Conservation (phyloP, 1,140 invertebrate genomes). For the Euschistus heros region DNA sequence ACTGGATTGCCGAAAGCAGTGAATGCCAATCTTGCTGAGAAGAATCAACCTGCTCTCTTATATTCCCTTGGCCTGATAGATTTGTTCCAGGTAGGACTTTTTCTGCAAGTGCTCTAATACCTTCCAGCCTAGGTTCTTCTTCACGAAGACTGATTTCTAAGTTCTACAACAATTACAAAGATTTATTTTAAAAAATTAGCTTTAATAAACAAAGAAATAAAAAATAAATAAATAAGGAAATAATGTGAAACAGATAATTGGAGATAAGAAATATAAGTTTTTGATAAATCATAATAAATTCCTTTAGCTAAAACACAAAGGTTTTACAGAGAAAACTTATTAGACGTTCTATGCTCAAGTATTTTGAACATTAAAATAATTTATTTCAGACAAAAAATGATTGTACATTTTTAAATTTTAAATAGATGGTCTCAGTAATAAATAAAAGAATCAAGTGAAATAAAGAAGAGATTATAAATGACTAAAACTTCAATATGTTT, state of each 20-base stretch:
- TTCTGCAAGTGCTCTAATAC: conserved; percentile 68
- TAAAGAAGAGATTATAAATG: no score
- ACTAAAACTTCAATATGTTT: no score
- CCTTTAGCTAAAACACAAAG: no score
- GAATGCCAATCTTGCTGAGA: conserved; percentile 84
- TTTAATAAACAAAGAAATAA: background rate
- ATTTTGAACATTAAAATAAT: no score
- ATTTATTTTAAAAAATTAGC: conserved; percentile 21
- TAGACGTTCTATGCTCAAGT: no score
- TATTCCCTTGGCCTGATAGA: conserved; percentile 72
- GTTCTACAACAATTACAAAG: conserved; percentile 41
- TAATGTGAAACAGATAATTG: background rate
- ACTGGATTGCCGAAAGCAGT: conserved; percentile 59
- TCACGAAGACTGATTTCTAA: conserved; percentile 67
- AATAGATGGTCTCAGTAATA: no score
- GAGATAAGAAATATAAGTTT: no score
- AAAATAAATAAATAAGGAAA: conserved; percentile 31
- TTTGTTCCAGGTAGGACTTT: conserved; percentile 84
- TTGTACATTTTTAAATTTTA: no score
- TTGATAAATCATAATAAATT: no score
- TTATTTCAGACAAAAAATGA: no score
- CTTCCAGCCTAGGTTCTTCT: conserved; percentile 70
- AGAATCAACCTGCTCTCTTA: conserved; percentile 72
- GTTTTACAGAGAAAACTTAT: no score
- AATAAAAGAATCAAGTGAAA: no score